These are phyloP conservation scores for Atta colombica DNA, from an alignment of 1,140 invertebrate genomes.

Conservation along the genomic window DNA sequence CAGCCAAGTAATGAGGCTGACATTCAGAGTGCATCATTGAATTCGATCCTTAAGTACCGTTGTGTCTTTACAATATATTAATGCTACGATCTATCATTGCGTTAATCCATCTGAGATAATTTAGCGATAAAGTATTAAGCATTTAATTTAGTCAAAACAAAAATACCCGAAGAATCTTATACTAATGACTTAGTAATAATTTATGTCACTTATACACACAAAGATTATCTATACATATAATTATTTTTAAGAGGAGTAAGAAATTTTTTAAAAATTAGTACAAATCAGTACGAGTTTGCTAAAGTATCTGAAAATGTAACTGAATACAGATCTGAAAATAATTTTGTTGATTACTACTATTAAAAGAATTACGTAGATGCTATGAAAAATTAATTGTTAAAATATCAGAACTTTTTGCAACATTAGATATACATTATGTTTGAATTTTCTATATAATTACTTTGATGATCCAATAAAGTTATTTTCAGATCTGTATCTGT, in stretches of 20 bases:
- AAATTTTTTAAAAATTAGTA: no score
- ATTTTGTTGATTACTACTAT: no score
- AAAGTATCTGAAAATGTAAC: no score
- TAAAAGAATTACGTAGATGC: no score
- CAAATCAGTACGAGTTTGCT: no score
- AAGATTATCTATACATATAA: neutral
- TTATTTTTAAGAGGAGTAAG: neutral
- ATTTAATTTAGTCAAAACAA: neutral
- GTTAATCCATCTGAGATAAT: conserved; percentile 32
- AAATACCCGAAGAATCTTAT: neutral
- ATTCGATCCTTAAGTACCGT: conserved; percentile 39
- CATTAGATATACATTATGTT: no score
- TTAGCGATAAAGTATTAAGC: conserved; percentile 15
- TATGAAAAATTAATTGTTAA: no score
- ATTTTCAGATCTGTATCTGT: no score
- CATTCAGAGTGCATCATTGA: conserved; percentile 34
- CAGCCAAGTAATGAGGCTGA: conserved; percentile 59
- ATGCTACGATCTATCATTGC: conserved; percentile 37
- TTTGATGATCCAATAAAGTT: no score
- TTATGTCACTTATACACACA: neutral
- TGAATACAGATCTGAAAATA: no score
- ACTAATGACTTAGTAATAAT: neutral
- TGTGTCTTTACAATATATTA: conserved; percentile 4
- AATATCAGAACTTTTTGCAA: no score
- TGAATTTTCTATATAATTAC: no score